These are phyloP conservation scores for Pterocles burchelli DNA, from an alignment of 2,113 vertebrate species.

Conservation along the genomic window DNA sequence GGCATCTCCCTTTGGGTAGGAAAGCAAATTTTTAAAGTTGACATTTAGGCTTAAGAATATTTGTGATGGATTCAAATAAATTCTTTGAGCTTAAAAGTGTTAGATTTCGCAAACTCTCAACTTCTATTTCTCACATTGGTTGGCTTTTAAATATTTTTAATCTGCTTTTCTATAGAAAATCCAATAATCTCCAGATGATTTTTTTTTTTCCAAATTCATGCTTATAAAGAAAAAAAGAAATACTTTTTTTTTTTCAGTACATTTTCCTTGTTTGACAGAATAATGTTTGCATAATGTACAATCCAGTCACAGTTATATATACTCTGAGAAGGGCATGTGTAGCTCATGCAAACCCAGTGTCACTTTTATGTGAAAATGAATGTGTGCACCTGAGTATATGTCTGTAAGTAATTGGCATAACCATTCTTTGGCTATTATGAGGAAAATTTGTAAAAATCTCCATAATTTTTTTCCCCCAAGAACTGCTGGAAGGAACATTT, in stretches of 20 bases:
- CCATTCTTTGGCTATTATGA: not conserved
- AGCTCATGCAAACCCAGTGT: not conserved
- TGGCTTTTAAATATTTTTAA: not conserved
- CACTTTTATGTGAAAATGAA: not conserved
- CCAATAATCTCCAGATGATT: not conserved
- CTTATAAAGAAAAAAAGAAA: not conserved
- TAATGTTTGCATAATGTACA: not conserved
- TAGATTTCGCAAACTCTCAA: not conserved
- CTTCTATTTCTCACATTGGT: not conserved
- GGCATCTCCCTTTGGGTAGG: not conserved
- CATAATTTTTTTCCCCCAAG: not conserved
- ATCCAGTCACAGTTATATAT: not conserved
- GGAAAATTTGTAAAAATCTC: not conserved
- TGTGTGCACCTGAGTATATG: not conserved
- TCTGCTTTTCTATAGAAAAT: not conserved
- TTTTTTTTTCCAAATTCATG: not conserved
- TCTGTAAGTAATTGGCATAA: not conserved
- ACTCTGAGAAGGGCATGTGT: not conserved
- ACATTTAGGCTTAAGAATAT: not conserved
- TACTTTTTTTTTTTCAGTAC: not conserved
- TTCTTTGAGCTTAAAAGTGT: not conserved
- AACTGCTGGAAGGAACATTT: not conserved
- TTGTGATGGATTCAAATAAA: not conserved
- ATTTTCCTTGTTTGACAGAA: not conserved
- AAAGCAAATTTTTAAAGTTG: conserved; percentile 1